Evolutionary conservation across 2,888 invertebrate genomes (phyloP), one percentile per base, ranked within the genome.

Genomic region (Enchytraeus crypticus): DNA sequence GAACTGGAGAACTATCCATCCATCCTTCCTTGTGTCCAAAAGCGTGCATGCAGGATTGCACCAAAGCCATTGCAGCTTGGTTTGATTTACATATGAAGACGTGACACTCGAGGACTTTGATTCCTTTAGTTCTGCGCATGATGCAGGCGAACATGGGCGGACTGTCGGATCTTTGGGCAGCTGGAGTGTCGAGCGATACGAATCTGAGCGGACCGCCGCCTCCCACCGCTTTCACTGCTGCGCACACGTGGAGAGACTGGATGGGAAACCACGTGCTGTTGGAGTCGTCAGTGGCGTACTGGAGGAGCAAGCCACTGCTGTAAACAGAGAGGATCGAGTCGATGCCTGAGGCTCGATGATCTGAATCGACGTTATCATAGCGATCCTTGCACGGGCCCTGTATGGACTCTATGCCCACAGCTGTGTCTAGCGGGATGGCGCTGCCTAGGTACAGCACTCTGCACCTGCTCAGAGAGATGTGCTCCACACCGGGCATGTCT

Each of bases 11-110:
- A 4, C 58, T 64, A 21, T 63, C 65, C 64, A 68, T 23, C 68
- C 68, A 55, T 57, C 69, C 62, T 66, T 70, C 63, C 64, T 66
- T 47, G 66, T 93, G 81, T 95, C 96, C 55, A 95, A 92, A 82
- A 95, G 95, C 81, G 96, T 96, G 95, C 81, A 96, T 96, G 81
- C 93, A 95, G 81, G 93, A 93, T 72, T 92, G 85, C 67, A 96
- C 96, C 75, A 98, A 84, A 71, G 97, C 96, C 80, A 97, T 92
- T 66, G 97, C 97, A 53, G 97, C 96, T 77, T 92, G 89, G 79
- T 93, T 92, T 61, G 92, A 86, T 72, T 70, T 67, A 62, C 73
- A 72, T 5, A 78, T 66, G 66, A 77, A 79, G 4, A 72, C 74
- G 61, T 77, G 77, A 61, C 78, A 78, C 61, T 79, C 79, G 11